phyloP scores from a whole-genome alignment of 2,888 invertebrate species.

The Dusona sp. region DNA sequence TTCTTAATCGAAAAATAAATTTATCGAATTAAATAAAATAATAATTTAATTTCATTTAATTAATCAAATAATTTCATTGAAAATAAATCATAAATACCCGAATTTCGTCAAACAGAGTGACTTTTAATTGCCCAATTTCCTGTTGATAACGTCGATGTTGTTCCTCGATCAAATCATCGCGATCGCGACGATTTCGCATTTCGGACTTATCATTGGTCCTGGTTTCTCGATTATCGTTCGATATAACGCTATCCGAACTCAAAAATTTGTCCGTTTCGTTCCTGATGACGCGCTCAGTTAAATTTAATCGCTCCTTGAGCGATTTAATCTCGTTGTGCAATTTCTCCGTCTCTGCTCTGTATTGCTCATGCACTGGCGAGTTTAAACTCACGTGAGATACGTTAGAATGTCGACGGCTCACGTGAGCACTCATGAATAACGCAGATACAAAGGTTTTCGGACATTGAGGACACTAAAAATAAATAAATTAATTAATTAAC shows the following conservation, averaged over 20 bases:
- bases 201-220: slow-evolving; percentile 76
- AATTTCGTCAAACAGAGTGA: slow-evolving; percentile 80
- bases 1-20: background rate
- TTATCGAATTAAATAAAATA: no score
- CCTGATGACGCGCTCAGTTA: slow-evolving; percentile 86
- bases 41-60: no score
- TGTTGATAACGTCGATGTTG: slow-evolving; percentile 77
- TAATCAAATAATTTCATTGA: no score
- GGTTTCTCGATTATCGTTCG: slow-evolving; percentile 77
- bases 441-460: slow-evolving; percentile 89
- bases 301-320: slow-evolving; percentile 88
- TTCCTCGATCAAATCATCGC: slow-evolving; percentile 82
- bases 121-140: slow-evolving; percentile 78
- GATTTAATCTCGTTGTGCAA: slow-evolving; percentile 88
- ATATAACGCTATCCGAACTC: slow-evolving; percentile 59
- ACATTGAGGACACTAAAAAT: slow-evolving; percentile 88
- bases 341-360: slow-evolving; percentile 87
- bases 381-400: slow-evolving; percentile 72
- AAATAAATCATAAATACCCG: slow-evolving; percentile 71
- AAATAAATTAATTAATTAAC: background rate
- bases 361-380: slow-evolving; percentile 82
- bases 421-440: slow-evolving; percentile 88
- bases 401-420: slow-evolving; percentile 87
- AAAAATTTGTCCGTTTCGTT: slow-evolving; percentile 79
- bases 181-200: slow-evolving; percentile 78